Percentiles rank a stretch among this genome's conserved stretches.
Evolutionary conservation across 2,888 invertebrate species (phyloP).

Genomic region (Drosophila heteroneura): DNA sequence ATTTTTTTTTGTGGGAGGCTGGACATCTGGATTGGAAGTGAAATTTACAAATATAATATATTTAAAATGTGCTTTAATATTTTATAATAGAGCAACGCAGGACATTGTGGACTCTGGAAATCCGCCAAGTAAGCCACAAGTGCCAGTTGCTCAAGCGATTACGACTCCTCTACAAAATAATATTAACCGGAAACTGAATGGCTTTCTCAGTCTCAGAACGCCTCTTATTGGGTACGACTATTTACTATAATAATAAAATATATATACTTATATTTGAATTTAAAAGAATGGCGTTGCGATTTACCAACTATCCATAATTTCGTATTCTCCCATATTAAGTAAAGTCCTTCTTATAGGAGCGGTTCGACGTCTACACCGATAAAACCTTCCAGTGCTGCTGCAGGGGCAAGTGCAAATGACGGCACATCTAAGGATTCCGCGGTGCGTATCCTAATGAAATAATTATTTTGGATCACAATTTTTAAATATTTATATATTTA

Average conservation of each 20-base stretch:
- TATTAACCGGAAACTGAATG: constrained; percentile 84
- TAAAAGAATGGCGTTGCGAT: not conserved
- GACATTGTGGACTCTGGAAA: constrained; percentile 81
- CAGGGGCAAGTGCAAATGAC: constrained; percentile 42
- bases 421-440: constrained; percentile 64
- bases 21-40: not conserved
- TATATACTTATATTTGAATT: not conserved
- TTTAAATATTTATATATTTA: not conserved
- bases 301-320: not conserved
- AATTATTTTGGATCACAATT: not conserved
- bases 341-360: constrained; percentile 30
- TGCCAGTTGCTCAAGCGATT: constrained; percentile 59
- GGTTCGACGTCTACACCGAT: constrained; percentile 44
- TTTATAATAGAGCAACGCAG: constrained; percentile 71
- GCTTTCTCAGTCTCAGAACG: constrained; percentile 84
- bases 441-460: constrained; percentile 41
- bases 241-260: not conserved
- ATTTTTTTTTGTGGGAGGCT: not conserved
- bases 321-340: not conserved
- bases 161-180: constrained; percentile 83
- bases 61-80: not conserved
- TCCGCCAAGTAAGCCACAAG: constrained; percentile 73
- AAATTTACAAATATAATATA: not conserved
- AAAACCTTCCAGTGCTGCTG: constrained; percentile 48
- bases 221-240: constrained; percentile 84